phyloP scores from a whole-genome alignment of 2,113 vertebrate genomes.

The Petromus typicus region DNA sequence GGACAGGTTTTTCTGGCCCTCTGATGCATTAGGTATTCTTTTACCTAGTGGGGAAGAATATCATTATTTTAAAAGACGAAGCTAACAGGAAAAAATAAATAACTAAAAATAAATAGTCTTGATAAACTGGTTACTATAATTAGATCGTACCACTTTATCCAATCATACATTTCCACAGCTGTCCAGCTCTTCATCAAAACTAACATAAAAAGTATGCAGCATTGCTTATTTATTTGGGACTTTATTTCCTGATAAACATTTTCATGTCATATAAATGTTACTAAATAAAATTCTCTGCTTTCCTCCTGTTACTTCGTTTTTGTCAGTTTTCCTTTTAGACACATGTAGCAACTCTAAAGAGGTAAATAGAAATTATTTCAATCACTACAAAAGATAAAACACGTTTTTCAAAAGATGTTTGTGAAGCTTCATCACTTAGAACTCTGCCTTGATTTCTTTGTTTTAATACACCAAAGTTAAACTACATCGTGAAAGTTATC shows the following conservation, averaged over 20 bases:
- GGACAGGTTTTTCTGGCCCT: neutral
- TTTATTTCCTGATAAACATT: neutral
- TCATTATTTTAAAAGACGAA: neutral
- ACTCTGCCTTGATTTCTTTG: neutral
- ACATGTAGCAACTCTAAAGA: neutral
- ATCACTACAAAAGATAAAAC: neutral
- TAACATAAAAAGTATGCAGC: neutral
- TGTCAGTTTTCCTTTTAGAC: neutral
- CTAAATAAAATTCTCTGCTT: neutral
- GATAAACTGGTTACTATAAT: neutral
- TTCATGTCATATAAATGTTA: neutral
- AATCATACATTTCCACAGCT: neutral
- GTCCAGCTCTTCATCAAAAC: neutral
- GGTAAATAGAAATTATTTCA: neutral
- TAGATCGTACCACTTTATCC: neutral
- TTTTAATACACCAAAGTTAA: neutral
- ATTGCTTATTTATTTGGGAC: neutral
- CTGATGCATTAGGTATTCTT: neutral
- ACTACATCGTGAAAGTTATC: neutral
- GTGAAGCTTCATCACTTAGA: neutral
- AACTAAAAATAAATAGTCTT: too few relatives aligned
- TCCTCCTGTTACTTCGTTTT: neutral
- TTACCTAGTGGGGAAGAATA: neutral
- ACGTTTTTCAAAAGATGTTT: neutral
- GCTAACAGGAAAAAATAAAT: neutral